Evolutionary conservation across 2,113 vertebrate species (phyloP).

Genomic region (Eudyptes chrysolophus): DNA sequence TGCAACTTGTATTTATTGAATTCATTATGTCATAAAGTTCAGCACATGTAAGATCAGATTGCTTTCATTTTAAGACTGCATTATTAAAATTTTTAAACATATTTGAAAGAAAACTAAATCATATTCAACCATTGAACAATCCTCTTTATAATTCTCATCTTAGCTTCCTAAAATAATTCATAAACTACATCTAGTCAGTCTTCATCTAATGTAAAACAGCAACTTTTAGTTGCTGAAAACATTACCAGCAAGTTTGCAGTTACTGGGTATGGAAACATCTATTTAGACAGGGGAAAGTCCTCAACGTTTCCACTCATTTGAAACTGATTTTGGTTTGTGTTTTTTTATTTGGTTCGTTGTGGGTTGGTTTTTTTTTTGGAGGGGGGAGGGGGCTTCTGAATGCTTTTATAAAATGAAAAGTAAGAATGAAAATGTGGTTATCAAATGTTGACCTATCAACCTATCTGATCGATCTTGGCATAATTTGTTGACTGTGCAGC

Average conservation of each 20-base stretch:
- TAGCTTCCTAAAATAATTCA: neutral
- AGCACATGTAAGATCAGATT: neutral
- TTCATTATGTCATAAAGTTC: neutral
- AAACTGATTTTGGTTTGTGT: neutral
- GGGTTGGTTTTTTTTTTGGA: too few relatives aligned
- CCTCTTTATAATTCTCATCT: neutral
- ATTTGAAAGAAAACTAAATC: neutral
- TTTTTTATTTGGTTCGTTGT: neutral
- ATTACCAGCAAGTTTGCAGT: neutral
- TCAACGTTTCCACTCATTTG: neutral
- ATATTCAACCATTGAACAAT: neutral
- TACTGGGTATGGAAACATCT: neutral
- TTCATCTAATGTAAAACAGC: neutral
- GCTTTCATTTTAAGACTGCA: neutral
- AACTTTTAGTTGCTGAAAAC: neutral
- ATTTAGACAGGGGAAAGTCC: neutral
- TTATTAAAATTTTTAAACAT: neutral
- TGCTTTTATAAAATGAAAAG: neutral
- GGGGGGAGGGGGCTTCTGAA: rapidly evolving
- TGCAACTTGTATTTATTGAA: neutral
- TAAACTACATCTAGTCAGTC: neutral
- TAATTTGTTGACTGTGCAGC: neutral
- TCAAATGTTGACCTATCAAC: neutral
- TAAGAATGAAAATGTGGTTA: neutral
- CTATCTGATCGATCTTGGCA: rapidly evolving